A percentile compares a stretch with the other conserved stretches of the same genome.
Evolutionary conservation across 2,113 vertebrate species (phyloP).

Genomic region (Ceuthmochares aereus): DNA sequence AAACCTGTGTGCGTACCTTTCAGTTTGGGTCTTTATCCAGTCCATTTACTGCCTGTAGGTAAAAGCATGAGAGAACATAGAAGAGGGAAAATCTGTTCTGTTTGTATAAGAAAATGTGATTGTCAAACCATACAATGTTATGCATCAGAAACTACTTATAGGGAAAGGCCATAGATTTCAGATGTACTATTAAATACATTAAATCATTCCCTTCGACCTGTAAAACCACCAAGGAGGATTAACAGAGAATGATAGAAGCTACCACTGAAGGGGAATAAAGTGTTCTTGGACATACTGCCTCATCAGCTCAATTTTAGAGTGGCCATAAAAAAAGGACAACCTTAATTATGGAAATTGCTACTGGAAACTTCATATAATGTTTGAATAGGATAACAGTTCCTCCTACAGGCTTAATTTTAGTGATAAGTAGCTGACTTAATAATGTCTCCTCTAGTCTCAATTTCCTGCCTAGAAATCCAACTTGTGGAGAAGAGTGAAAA

Average conservation of each 20-base stretch:
- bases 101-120: not conserved
- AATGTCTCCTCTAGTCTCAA: not conserved
- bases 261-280: not conserved
- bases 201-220: not conserved
- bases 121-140: not conserved
- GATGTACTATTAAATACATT: not conserved
- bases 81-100: not conserved
- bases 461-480: not conserved
- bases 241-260: not conserved
- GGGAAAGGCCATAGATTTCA: not conserved
- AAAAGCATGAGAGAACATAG: not conserved
- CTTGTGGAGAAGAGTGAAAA: not conserved
- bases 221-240: not conserved
- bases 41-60: not conserved
- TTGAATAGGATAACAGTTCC: not conserved
- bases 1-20: not conserved
- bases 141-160: not conserved
- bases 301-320: not conserved
- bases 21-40: not conserved
- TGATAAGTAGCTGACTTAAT: not conserved
- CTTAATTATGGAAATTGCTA: not conserved
- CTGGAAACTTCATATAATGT: not conserved
- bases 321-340: not conserved
- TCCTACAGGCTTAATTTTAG: not conserved
- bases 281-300: not conserved